Percentiles rank a stretch among this genome's conserved stretches.
Conservation (phyloP, 2,113 vertebrate species). For the Trematocara macrostoma region DNA sequence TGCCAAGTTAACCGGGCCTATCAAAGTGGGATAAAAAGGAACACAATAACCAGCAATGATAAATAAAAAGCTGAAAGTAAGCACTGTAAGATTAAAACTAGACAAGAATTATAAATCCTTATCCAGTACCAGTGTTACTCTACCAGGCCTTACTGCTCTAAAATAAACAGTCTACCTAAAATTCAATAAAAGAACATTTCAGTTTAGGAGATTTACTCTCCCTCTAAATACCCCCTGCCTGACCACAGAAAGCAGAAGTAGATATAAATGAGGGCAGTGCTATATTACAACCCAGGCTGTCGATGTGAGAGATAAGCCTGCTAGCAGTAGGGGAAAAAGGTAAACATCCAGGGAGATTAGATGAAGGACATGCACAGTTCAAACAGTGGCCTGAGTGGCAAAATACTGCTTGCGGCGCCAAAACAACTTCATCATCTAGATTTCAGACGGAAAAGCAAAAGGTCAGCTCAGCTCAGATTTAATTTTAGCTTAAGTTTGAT, state of each 20-base stretch:
- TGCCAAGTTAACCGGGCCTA: not conserved
- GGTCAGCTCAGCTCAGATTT: not conserved
- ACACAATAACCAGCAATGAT: not conserved
- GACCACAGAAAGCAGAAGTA: constrained; percentile 47
- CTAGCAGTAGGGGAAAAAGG: constrained; percentile 20
- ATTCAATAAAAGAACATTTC: constrained; percentile 16
- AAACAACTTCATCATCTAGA: not conserved
- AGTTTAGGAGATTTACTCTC: constrained; percentile 24
- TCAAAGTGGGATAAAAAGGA: not conserved
- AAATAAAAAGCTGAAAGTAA: not conserved
- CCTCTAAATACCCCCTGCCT: not conserved
- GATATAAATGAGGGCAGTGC: constrained; percentile 22
- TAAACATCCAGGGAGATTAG: constrained; percentile 62
- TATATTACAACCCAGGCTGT: constrained; percentile 18
- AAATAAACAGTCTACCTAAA: not conserved
- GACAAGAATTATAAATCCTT: not conserved
- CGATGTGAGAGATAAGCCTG: constrained; percentile 48
- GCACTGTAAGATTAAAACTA: not conserved
- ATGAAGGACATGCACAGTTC: constrained; percentile 42
- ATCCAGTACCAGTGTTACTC: not conserved
- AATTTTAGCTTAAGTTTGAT: not conserved
- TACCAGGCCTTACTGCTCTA: not conserved
- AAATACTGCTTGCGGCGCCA: not conserved
- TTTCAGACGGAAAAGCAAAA: not conserved
- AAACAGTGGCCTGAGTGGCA: constrained; percentile 32